A percentile compares a stretch with the other conserved stretches of the same genome.
Conservation (phyloP, 2,888 invertebrate genomes). For the Epinotia ramella region DNA sequence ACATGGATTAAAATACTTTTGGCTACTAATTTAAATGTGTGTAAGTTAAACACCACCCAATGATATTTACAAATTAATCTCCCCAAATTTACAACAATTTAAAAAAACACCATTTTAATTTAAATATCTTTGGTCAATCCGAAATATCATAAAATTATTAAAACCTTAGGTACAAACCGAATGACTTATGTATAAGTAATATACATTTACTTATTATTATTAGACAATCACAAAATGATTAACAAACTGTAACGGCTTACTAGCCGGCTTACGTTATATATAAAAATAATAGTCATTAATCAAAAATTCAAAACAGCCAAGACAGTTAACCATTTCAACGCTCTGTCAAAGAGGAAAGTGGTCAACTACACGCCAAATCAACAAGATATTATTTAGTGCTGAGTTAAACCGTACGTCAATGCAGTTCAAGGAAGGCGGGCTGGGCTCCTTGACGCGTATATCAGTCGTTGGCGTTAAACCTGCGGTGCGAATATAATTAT, state of each 20-base stretch:
- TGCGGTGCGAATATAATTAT: too few relatives aligned
- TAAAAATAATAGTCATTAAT: slow-evolving; percentile 55
- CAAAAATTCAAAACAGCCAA: background rate
- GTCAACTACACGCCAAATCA: too few relatives aligned
- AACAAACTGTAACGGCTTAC: slow-evolving; percentile 67
- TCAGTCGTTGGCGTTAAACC: too few relatives aligned
- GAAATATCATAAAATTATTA: slow-evolving; percentile 51
- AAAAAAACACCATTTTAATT: slow-evolving; percentile 54
- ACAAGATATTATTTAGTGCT: too few relatives aligned
- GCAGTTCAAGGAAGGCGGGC: too few relatives aligned
- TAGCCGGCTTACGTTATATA: slow-evolving; percentile 65
- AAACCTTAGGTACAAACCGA: slow-evolving; percentile 47
- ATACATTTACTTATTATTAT: slow-evolving; percentile 33
- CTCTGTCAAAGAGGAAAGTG: too few relatives aligned
- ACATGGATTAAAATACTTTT: slow-evolving; percentile 81
- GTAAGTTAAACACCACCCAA: slow-evolving; percentile 59
- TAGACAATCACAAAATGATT: slow-evolving; percentile 48
- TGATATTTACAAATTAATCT: slow-evolving; percentile 64
- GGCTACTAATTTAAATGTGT: slow-evolving; percentile 64
- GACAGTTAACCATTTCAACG: too few relatives aligned
- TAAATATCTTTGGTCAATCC: slow-evolving; percentile 77
- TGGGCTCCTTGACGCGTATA: too few relatives aligned
- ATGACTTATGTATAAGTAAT: slow-evolving; percentile 46
- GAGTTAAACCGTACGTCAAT: too few relatives aligned
- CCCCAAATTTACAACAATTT: slow-evolving; percentile 75